Evolutionary conservation across 2,797 vertebrate genomes (phyloP), one percentile per base, ranked within the genome.

Genomic region (Helarctos malayanus): DNA sequence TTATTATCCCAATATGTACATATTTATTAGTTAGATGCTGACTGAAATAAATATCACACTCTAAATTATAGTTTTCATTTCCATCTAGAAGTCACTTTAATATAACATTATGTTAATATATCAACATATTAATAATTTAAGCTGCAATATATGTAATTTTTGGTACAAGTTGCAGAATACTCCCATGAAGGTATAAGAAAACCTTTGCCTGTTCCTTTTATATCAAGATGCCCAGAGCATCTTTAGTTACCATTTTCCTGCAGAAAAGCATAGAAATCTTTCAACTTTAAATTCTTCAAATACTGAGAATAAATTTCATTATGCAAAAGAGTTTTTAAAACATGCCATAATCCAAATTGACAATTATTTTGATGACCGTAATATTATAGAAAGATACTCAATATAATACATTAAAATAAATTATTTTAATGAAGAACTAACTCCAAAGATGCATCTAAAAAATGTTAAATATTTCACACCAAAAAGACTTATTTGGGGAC

Each of bases 401-500:
- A 68, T 82, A 8, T 52, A 80, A 92, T 54, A 38, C 19, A 38
- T 18, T 69, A 69, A 65, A 41, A 79, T 3, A 81, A 68, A 75
- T 68, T 96, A 75, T 93, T 92, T 85, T 71, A 87, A 71, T 78
- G 45, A 78, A 68, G 29, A 76, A 71, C 5, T 69, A 82, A 76
- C 7, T 89, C 21, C 35, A 82, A 85, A 68, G n/a, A 65, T 87
- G 27, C 11, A 81, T 69, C 11, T 89, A n/a, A 76, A 65, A 78
- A 3, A 69, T 68, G 8, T 21, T 32, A 86, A 79, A 78, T 69
- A 89, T 69, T 95, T 86, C 81, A 85, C 57, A 41, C 61, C 45
- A 85, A 57, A 89, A 47, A 69, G 63, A 65, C 10, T n/a, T 65
- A 65, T 76, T 56, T 27, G 3, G 57, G 5, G 14, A 82, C 15